Conservation (phyloP, 2,113 vertebrate genomes). For the Sylvietta virens region DNA sequence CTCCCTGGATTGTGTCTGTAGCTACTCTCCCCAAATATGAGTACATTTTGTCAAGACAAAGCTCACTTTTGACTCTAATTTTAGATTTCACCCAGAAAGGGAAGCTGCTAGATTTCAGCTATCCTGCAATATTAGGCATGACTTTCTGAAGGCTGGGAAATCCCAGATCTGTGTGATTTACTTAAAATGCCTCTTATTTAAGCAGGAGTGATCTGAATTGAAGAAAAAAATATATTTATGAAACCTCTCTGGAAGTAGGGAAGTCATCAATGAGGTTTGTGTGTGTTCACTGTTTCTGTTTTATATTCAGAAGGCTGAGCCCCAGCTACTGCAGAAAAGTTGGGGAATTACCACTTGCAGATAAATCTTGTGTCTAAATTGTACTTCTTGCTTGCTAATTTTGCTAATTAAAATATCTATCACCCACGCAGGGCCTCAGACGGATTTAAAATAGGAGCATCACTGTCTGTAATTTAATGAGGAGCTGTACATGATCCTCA, state of each 20-base stretch:
- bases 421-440: background rate
- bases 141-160: background rate
- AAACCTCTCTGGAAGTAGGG: background rate
- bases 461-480: background rate
- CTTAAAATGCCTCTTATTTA: background rate
- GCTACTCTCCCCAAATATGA: background rate
- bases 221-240: background rate
- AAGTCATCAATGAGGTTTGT: background rate
- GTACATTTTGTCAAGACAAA: background rate
- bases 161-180: background rate
- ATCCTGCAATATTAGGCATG: background rate
- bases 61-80: background rate
- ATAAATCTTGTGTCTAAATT: background rate
- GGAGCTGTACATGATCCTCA: background rate
- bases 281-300: background rate
- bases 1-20: background rate
- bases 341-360: background rate
- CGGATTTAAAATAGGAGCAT: background rate
- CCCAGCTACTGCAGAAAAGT: background rate
- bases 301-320: background rate
- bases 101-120: background rate
- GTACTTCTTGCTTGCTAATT: slow-evolving; percentile 39
- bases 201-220: background rate
- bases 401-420: slow-evolving; percentile 43
- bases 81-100: background rate